These are phyloP conservation scores for Coremacera marginata DNA, from an alignment of 2,888 invertebrate genomes.

Conservation along the genomic window DNA sequence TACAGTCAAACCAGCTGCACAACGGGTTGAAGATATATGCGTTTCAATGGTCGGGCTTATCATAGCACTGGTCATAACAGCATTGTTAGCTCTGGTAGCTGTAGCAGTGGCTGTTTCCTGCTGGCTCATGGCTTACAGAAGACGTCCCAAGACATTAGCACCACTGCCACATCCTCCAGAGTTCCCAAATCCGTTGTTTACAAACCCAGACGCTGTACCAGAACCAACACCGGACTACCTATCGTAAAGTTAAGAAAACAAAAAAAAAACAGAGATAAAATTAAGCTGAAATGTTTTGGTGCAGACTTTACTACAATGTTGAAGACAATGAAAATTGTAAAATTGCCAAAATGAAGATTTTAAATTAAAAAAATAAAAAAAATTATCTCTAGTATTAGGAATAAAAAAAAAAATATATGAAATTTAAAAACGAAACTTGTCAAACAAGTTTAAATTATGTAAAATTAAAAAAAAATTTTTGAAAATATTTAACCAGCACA, in stretches of 20 bases:
- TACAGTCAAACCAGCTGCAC: constrained; percentile 69
- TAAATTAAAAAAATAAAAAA: constrained; percentile 41
- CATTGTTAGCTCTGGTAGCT: constrained; percentile 89
- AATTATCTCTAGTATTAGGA: constrained; percentile 17
- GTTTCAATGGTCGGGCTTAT: constrained; percentile 94
- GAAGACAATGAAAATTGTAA: constrained; percentile 38
- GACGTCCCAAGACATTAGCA: constrained; percentile 87
- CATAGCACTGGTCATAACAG: constrained; percentile 91
- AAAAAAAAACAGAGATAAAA: constrained; percentile 28
- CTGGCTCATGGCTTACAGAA: constrained; percentile 94
- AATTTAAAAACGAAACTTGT: constrained; percentile 41
- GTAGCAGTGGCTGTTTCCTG: constrained; percentile 95
- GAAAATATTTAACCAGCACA: constrained; percentile 28
- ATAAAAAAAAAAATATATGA: neutral
- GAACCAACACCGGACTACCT: constrained; percentile 87
- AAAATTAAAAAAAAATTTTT: constrained; percentile 46
- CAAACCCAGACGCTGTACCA: constrained; percentile 83
- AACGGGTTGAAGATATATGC: constrained; percentile 85
- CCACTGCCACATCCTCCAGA: constrained; percentile 95
- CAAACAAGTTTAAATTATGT: constrained; percentile 11
- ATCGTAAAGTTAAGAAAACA: constrained; percentile 67
- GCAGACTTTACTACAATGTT: constrained; percentile 20
- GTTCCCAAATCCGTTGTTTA: constrained; percentile 94
- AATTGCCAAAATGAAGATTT: constrained; percentile 45
- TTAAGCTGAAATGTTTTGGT: constrained; percentile 49